Conservation (phyloP, 92 coral and sea anemone genomes). For the Palythoa heliodiscus region DNA sequence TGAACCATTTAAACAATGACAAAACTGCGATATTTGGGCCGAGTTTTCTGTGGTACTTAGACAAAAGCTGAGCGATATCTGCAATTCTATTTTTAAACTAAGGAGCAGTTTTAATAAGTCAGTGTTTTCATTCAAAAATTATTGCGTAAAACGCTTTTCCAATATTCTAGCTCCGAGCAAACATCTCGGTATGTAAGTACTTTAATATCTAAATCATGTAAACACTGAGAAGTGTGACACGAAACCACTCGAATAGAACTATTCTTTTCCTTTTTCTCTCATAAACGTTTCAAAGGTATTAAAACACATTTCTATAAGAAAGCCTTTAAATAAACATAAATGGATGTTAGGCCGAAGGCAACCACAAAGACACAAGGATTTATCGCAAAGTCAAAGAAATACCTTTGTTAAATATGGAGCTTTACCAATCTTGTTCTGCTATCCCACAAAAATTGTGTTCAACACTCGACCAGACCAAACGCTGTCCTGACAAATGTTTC, state of each 20-base stretch:
- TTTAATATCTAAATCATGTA: too few relatives aligned
- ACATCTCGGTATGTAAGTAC: not conserved
- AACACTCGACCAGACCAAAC: constrained; percentile 2
- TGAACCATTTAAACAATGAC: constrained; percentile 11
- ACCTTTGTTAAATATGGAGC: constrained; percentile 22
- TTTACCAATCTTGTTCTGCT: constrained; percentile 17
- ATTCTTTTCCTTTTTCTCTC: not conserved
- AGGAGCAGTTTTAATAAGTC: not conserved
- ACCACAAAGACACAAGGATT: constrained; percentile 6
- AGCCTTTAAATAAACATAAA: constrained; percentile 8
- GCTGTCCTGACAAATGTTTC: not conserved
- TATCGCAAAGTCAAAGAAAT: constrained; percentile 10
- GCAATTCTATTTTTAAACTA: not conserved
- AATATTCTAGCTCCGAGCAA: not conserved
- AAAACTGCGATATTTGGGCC: not conserved
- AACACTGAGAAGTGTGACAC: not conserved
- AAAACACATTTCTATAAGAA: not conserved
- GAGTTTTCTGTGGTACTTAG: not conserved
- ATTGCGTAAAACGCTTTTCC: not conserved
- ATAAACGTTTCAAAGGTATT: not conserved
- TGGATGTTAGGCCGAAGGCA: constrained; percentile 3
- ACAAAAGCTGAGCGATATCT: not conserved
- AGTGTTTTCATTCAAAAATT: not conserved
- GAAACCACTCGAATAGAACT: not conserved
- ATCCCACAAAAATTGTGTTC: constrained; percentile 6